phyloP scores from a whole-genome alignment of 2,113 vertebrate species.

The Columbina picui region DNA sequence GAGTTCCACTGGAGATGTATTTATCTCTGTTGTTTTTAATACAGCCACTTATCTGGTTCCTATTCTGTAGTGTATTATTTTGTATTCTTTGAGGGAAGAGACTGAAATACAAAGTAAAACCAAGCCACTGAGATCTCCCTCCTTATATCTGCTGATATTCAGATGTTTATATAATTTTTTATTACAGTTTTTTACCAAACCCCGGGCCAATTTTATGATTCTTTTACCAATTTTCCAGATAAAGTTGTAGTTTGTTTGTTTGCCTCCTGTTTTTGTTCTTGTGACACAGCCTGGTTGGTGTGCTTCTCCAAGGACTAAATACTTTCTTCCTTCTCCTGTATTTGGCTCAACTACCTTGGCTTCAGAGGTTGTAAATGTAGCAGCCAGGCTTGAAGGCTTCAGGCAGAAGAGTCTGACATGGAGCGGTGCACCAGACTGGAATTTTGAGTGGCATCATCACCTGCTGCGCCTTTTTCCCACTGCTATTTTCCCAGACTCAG shows the following conservation, averaged over 20 bases:
- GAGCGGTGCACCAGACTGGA: background rate
- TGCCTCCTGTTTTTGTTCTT: background rate
- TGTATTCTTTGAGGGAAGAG: background rate
- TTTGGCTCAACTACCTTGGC: background rate
- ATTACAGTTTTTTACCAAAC: background rate
- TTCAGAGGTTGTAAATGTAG: background rate
- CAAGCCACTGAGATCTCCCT: background rate
- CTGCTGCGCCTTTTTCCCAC: background rate
- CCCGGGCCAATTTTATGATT: background rate
- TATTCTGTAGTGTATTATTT: background rate
- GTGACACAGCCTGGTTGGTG: background rate
- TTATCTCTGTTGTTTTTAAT: background rate
- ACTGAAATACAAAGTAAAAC: background rate
- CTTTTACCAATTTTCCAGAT: background rate
- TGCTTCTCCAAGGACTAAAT: background rate
- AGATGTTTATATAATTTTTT: accelerated
- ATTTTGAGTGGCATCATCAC: conserved; percentile 49
- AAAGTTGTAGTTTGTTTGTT: background rate
- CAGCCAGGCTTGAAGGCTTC: background rate
- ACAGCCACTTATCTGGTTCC: background rate
- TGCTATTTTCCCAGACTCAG: background rate
- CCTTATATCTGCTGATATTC: background rate
- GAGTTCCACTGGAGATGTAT: background rate
- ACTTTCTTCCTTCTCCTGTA: background rate
- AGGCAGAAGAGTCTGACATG: background rate